A percentile compares a stretch with the other conserved stretches of the same genome.
Conservation (phyloP, 2,888 invertebrate genomes). For the Ophion slaviceki region DNA sequence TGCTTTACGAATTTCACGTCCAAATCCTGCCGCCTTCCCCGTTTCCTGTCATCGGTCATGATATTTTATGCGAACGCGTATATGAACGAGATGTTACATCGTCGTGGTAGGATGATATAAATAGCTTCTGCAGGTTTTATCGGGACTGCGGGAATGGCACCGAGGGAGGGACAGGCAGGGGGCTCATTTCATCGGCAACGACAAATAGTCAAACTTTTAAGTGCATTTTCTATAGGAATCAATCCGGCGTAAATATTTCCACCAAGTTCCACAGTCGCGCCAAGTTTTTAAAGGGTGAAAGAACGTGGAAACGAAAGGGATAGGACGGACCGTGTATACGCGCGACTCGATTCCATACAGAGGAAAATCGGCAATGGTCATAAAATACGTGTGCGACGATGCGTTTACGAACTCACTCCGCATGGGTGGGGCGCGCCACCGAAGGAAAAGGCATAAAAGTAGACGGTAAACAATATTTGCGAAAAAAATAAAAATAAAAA, state of each 20-base stretch:
- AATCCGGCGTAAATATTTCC: constrained; percentile 75
- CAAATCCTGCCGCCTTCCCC: not conserved
- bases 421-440: constrained; percentile 26
- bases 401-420: constrained; percentile 74
- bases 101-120: constrained; percentile 52
- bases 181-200: constrained; percentile 70
- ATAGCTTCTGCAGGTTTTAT: constrained; percentile 61
- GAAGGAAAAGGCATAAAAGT: constrained; percentile 43
- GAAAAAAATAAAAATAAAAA: not conserved
- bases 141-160: not conserved
- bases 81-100: constrained; percentile 36
- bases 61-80: constrained; percentile 34
- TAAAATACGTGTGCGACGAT: constrained; percentile 80
- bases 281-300: constrained; percentile 38
- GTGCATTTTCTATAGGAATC: constrained; percentile 79
- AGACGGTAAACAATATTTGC: constrained; percentile 35
- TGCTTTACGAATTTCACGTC: constrained; percentile 41
- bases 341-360: constrained; percentile 17
- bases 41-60: constrained; percentile 44
- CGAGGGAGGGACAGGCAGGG: not conserved
- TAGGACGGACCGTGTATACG: constrained; percentile 24
- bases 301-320: constrained; percentile 40
- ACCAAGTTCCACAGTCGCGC: constrained; percentile 35
- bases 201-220: constrained; percentile 80
- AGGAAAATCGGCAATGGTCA: constrained; percentile 69